Conservation (phyloP, 1,140 invertebrate species). For the Caenorhabditis briggsae region DNA sequence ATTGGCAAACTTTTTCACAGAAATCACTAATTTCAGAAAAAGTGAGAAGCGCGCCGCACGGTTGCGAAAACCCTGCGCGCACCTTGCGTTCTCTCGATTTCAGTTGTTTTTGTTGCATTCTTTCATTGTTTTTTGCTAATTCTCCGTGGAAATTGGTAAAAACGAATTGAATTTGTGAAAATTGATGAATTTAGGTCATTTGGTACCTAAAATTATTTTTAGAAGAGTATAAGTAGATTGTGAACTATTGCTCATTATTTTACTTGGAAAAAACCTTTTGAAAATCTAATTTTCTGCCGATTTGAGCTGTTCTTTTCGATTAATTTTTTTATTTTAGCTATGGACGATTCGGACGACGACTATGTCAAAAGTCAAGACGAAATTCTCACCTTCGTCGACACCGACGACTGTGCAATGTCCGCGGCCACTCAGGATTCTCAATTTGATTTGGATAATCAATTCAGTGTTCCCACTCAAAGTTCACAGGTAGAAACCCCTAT, state of each 20-base stretch:
- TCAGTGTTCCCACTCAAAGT: conserved; percentile 50
- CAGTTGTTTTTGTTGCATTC: conserved; percentile 5
- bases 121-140: neutral
- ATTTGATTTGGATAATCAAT: conserved; percentile 50
- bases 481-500: conserved; percentile 24
- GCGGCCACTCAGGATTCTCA: conserved; percentile 57
- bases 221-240: neutral
- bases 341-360: conserved; percentile 38
- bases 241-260: conserved; percentile 12
- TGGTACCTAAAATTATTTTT: neutral
- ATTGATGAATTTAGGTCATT: neutral
- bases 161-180: no score
- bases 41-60: neutral
- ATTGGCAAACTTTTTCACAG: neutral
- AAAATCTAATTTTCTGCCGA: no score
- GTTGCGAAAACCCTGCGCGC: conserved; percentile 9
- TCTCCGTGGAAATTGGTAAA: neutral
- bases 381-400: conserved; percentile 4
- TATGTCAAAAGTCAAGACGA: conserved; percentile 5
- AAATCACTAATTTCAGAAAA: neutral
- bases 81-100: neutral
- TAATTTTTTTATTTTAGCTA: neutral
- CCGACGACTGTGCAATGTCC: conserved; percentile 20
- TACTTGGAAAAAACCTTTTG: no score
- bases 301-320: no score